These are phyloP conservation scores for Numenius phaeopus DNA, from an alignment of 2,797 vertebrate genomes.

Conservation along the genomic window DNA sequence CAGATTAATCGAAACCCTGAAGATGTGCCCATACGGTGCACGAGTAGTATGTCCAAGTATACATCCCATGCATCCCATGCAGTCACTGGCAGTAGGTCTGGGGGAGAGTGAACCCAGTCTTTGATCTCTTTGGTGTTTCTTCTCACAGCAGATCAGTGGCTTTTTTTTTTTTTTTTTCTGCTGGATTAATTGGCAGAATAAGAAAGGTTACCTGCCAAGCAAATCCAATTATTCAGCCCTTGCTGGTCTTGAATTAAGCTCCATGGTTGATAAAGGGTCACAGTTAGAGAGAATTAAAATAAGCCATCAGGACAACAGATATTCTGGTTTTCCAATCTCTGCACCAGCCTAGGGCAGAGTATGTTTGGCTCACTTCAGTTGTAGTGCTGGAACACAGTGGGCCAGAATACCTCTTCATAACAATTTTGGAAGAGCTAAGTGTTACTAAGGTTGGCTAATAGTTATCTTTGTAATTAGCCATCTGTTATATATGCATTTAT, in stretches of 20 bases:
- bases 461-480: not conserved
- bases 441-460: not conserved
- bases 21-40: not conserved
- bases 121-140: conserved; percentile 17
- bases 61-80: not conserved
- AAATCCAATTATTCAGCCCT: conserved; percentile 45
- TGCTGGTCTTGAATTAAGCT: conserved; percentile 25
- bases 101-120: not conserved
- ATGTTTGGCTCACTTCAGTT: not conserved
- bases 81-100: not conserved
- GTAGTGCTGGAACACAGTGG: not conserved
- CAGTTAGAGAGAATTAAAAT: conserved; percentile 25
- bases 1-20: not conserved
- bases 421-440: conserved; percentile 8
- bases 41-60: not conserved
- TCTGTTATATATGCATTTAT: not conserved
- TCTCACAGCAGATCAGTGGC: not conserved
- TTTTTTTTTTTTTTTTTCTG: not conserved
- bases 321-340: not conserved
- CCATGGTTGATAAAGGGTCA: not conserved
- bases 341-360: not conserved
- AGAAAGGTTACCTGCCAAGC: conserved; percentile 31
- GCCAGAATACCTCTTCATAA: not conserved
- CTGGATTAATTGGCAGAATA: conserved; percentile 6
- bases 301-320: not conserved